Base-by-base conservation (phyloP, 2,797 vertebrate genomes). In the Otus scops region DNA sequence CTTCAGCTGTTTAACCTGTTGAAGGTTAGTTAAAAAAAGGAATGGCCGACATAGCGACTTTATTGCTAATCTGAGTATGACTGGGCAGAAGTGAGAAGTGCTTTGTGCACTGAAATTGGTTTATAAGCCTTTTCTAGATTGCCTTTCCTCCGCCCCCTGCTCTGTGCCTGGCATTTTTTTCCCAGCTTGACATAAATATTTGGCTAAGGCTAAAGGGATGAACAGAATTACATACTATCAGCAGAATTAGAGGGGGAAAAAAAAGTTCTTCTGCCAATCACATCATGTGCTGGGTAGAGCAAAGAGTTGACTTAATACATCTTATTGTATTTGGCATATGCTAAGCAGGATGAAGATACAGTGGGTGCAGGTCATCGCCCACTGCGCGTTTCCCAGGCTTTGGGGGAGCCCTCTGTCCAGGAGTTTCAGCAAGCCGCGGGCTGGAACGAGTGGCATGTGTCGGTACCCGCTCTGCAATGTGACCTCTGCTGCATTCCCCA, bases 401-500 rank as follows among this genome's bases (percentile, higher is more conserved):
- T 59, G 48, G 39, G 91, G 90, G 93, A 96, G 94, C 96, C 91
- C 47, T 93, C 94, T 61, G 20, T 94, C 97, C 96, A 96, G 80
- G 93, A 94, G 89, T 36, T 89, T 92, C 92, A 82, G 89, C 61
- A 56, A 65, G 78, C n/a, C 9, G n/a, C 64, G 1, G 71, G 87
- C 77, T 80, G 71, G 63, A 93, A 86, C 6, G 85, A 98, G 88
- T 60, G 91, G 97, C 97, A 94, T 97, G 97, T 96, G 83, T 94
- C 85, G 97, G 98, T 97, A 97, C 91, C 64, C 78, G 78, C 95
- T 92, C 91, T 97, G 97, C 98, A 98, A 97, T 98, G 98, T 98
- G 98, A 98, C 98, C 97, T 89, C 27, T 88, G 94, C 91, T 97
- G 97, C 98, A 98, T 98, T 98, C 98, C 97, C 97, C 88, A 41